Conservation (phyloP, 2,113 vertebrate species). For the Apus apus region DNA sequence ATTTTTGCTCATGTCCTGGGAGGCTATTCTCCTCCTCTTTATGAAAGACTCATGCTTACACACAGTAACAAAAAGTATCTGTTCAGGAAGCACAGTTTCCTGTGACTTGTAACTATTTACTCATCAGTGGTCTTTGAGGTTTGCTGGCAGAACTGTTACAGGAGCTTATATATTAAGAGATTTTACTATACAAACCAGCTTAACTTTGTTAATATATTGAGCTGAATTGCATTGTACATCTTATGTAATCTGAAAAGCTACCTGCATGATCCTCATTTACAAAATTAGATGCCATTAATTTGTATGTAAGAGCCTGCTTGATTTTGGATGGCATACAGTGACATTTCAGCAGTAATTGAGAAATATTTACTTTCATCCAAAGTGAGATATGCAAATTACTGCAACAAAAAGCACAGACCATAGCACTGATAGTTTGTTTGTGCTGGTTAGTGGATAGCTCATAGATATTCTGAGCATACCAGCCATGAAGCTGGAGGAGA, state of each 20-base stretch:
- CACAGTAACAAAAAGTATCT: neutral
- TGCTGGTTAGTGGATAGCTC: rapidly evolving
- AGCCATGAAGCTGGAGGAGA: neutral
- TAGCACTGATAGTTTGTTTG: neutral
- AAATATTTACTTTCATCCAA: neutral
- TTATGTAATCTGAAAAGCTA: neutral
- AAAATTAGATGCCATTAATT: neutral
- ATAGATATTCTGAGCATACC: neutral
- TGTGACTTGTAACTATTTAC: neutral
- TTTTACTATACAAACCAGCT: neutral
- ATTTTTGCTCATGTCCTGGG: neutral
- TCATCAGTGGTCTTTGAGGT: neutral
- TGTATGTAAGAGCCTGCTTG: neutral
- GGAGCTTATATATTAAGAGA: neutral
- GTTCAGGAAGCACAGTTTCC: neutral
- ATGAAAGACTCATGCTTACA: neutral
- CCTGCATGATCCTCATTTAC: neutral
- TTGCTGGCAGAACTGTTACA: neutral
- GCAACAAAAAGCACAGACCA: neutral
- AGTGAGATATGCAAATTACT: neutral
- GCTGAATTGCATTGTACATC: neutral
- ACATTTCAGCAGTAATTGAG: neutral
- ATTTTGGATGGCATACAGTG: neutral
- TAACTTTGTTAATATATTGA: neutral
- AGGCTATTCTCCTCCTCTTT: neutral